These are phyloP conservation scores for Dendroctonus valens DNA, from an alignment of 1,140 invertebrate species.

Conservation along the genomic window DNA sequence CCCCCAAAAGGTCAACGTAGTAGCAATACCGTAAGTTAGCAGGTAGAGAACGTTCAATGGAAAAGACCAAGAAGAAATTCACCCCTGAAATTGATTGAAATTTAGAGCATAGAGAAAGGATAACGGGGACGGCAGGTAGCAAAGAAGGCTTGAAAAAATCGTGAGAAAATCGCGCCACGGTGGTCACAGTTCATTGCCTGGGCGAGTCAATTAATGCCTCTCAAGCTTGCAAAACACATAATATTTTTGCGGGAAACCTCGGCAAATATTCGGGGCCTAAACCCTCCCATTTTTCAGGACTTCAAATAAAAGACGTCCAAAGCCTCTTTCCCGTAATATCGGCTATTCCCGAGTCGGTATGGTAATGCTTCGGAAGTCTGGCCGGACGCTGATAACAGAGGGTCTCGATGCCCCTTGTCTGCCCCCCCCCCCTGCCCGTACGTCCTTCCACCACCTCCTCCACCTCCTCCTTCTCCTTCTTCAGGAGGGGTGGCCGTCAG, in stretches of 20 bases:
- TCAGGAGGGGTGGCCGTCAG: constrained; percentile 16
- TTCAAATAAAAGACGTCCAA: constrained; percentile 32
- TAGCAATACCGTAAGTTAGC: constrained; percentile 13
- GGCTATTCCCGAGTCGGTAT: constrained; percentile 49
- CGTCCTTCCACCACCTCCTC: constrained; percentile 14
- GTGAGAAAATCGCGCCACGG: constrained; percentile 15
- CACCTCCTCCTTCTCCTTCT: not conserved
- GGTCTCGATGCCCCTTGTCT: constrained; percentile 37
- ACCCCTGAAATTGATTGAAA: constrained; percentile 25
- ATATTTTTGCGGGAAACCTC: constrained; percentile 12
- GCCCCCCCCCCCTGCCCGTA: constrained; percentile 33
- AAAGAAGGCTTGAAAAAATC: constrained; percentile 11
- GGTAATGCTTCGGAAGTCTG: constrained; percentile 49
- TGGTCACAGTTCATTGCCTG: not conserved
- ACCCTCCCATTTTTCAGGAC: constrained; percentile 26
- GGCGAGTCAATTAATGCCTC: not conserved
- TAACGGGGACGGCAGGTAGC: constrained; percentile 18
- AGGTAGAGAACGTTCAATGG: constrained; percentile 19
- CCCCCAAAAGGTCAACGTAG: constrained; percentile 19
- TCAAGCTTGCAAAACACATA: constrained; percentile 10
- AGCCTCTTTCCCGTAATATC: constrained; percentile 41
- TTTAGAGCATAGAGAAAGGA: constrained; percentile 1
- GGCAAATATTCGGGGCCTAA: constrained; percentile 26
- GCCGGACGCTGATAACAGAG: constrained; percentile 51
- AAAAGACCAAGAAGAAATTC: constrained; percentile 20